Conservation (phyloP, 2,888 invertebrate genomes). For the Sarcophaga subvicina region DNA sequence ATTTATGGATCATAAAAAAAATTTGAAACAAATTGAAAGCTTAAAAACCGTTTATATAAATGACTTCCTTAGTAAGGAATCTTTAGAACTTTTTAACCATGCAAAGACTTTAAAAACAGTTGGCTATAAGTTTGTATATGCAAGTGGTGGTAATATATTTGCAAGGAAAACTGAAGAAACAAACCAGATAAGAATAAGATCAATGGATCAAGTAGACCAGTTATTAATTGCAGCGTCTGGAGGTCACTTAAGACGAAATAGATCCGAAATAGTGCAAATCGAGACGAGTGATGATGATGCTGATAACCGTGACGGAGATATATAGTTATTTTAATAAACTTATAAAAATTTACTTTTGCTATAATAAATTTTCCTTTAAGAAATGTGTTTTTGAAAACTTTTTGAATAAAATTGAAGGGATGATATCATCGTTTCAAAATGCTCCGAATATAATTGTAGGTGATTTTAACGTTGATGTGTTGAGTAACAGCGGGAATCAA, state of each 20-base stretch:
- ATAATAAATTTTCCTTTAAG: background rate
- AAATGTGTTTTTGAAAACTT: too few species aligned
- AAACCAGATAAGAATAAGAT: background rate
- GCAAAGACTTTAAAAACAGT: conserved; percentile 17
- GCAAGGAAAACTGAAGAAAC: conserved; percentile 5
- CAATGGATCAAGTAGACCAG: conserved; percentile 17
- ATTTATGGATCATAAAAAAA: conserved; percentile 11
- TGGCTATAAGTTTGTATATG: conserved; percentile 24
- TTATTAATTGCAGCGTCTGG: conserved; percentile 2
- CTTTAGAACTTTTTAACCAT: conserved; percentile 18
- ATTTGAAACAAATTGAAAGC: background rate
- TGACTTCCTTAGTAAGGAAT: conserved; percentile 22
- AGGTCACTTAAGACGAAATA: background rate
- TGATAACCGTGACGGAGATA: background rate
- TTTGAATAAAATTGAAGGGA: too few species aligned
- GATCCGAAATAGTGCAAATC: background rate
- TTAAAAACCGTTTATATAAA: conserved; percentile 4
- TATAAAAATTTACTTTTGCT: background rate
- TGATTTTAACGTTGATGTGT: too few species aligned
- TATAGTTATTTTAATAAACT: background rate
- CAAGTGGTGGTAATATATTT: conserved; percentile 7
- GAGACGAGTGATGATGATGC: background rate
- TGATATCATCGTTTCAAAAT: too few species aligned
- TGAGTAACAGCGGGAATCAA: too few species aligned
- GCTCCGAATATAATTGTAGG: too few species aligned